These are phyloP conservation scores for Tethya wilhelma DNA, from an alignment of 37 sponge, comb jelly and placozoan species.

Conservation along the genomic window DNA sequence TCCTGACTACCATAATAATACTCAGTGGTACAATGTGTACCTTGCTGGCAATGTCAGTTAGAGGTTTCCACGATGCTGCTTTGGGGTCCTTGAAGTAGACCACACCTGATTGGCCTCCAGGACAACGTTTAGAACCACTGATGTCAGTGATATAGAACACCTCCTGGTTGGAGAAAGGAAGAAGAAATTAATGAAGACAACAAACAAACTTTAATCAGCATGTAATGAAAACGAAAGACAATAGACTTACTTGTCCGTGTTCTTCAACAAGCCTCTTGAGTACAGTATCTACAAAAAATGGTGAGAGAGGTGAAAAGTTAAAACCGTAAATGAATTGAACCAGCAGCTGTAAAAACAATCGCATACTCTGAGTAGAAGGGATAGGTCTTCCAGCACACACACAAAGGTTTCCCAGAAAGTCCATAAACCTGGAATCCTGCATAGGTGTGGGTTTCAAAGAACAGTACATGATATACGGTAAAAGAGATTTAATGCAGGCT, in stretches of 20 bases:
- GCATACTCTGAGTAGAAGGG: constrained; percentile 57
- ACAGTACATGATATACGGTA: too few relatives aligned
- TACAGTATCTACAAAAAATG: constrained; percentile 25
- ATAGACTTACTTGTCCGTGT: constrained; percentile 6
- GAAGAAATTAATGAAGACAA: neutral
- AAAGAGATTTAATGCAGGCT: too few relatives aligned
- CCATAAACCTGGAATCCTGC: constrained; percentile 66
- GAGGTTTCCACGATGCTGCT: neutral
- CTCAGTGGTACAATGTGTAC: too few relatives aligned
- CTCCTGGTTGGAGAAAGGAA: too few relatives aligned
- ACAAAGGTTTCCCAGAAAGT: constrained; percentile 67
- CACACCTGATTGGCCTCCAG: neutral
- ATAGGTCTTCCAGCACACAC: constrained; percentile 67
- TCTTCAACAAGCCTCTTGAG: constrained; percentile 17
- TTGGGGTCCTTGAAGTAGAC: neutral
- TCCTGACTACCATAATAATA: too few relatives aligned
- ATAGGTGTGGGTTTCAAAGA: too few relatives aligned
- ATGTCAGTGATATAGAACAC: constrained; percentile 21
- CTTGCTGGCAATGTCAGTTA: neutral
- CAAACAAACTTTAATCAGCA: neutral
- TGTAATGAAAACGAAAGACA: neutral
- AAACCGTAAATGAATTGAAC: neutral
- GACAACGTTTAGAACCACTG: neutral
- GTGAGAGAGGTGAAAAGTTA: neutral
- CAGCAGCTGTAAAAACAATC: neutral